Conservation (phyloP, 30 jellyfish, hydroid and myxozoan species). For the Rhopilema esculentum region DNA sequence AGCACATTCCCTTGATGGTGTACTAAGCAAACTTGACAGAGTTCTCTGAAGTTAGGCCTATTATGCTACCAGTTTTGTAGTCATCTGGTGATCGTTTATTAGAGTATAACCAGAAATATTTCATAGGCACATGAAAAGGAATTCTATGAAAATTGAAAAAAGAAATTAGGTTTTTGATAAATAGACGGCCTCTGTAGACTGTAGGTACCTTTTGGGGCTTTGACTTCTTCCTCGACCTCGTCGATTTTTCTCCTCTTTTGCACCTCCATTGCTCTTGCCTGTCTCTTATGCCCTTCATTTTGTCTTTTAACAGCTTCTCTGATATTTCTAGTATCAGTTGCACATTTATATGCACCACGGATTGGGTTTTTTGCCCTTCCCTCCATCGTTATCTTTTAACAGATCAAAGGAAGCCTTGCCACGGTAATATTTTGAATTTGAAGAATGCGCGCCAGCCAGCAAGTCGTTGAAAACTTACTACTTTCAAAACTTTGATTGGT, state of each 20-base stretch:
- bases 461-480: neutral
- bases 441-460: neutral
- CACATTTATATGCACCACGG: neutral
- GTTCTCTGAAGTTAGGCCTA: too few species aligned
- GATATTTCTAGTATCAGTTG: neutral
- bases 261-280: neutral
- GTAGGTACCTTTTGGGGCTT: neutral
- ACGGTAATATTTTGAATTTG: neutral
- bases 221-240: neutral
- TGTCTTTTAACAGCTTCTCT: neutral
- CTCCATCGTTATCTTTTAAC: neutral
- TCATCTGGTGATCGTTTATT: too few species aligned
- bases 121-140: too few species aligned
- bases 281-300: neutral
- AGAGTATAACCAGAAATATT: too few species aligned
- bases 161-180: too few species aligned
- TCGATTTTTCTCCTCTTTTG: neutral
- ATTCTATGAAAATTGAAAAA: too few species aligned
- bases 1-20: too few species aligned
- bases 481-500: neutral
- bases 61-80: too few species aligned
- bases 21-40: too few species aligned
- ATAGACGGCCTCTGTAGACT: too few species aligned
- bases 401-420: too few species aligned
- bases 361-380: neutral